Evolutionary conservation across 2,113 vertebrate species (phyloP).

Genomic region (Ptilonorhynchus violaceus): DNA sequence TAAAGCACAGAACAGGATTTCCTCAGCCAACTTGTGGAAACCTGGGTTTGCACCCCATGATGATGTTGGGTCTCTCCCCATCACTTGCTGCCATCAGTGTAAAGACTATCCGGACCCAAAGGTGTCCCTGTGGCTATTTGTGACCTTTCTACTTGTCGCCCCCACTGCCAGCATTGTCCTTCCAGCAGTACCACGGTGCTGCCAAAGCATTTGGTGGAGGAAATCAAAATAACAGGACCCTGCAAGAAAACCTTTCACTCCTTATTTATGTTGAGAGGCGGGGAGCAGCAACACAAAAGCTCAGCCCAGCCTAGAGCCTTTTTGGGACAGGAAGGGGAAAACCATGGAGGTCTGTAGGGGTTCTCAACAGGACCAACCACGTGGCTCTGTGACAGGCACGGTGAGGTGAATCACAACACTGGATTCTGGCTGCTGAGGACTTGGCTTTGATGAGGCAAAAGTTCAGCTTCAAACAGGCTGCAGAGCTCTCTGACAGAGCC

Average conservation of each 20-base stretch:
- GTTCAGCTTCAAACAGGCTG: not conserved
- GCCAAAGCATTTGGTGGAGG: not conserved
- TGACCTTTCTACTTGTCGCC: not conserved
- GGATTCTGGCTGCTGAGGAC: not conserved
- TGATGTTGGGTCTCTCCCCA: not conserved
- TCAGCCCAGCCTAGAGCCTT: not conserved
- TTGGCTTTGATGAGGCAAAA: not conserved
- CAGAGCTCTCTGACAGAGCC: not conserved
- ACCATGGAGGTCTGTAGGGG: not conserved
- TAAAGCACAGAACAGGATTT: not conserved
- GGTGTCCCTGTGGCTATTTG: not conserved
- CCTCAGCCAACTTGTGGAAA: not conserved
- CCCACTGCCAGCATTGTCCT: not conserved
- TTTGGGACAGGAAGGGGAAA: not conserved
- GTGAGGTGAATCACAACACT: not conserved
- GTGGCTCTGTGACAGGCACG: not conserved
- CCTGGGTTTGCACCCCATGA: fast-evolving
- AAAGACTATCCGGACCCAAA: not conserved
- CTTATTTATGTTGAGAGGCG: not conserved
- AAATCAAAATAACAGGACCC: not conserved
- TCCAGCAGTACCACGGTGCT: fast-evolving
- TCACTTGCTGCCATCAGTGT: not conserved
- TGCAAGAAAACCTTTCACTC: not conserved
- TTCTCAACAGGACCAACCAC: not conserved
- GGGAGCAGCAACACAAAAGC: not conserved